Percentiles rank a stretch among this genome's conserved stretches.
These are phyloP conservation scores for Elysia crispata DNA, from an alignment of 2,888 invertebrate genomes.

Conservation along the genomic window DNA sequence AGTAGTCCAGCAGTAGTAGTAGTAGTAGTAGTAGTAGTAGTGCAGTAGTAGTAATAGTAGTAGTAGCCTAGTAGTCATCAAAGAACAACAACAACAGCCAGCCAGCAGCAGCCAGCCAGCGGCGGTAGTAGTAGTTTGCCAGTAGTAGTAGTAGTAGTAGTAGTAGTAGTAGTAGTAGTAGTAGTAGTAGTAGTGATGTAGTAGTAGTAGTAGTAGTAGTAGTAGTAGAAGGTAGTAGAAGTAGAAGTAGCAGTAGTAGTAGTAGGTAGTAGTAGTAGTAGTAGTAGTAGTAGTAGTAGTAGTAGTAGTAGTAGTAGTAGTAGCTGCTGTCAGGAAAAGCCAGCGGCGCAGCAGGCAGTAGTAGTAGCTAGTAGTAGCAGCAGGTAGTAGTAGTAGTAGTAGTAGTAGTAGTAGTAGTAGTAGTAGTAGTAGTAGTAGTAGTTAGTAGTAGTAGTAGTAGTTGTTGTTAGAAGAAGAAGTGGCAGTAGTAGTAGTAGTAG, in stretches of 20 bases:
- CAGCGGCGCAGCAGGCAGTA: no score
- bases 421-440: slow-evolving; percentile 16
- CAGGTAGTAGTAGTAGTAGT: not conserved
- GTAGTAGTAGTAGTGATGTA: not conserved
- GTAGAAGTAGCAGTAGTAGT: no score
- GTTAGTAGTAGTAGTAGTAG: not conserved
- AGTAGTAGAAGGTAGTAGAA: no score
- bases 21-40: not conserved
- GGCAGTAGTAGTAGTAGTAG: not conserved
- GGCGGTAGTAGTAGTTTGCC: not conserved
- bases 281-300: not conserved
- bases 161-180: slow-evolving; percentile 19
- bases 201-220: no score
- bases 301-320: no score
- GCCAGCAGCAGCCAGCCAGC: not conserved
- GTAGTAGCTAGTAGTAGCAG: slow-evolving; percentile 14
- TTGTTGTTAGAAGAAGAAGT: not conserved
- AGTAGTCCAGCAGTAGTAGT: not conserved
- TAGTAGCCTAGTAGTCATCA: not conserved
- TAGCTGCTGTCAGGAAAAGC: not conserved
- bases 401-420: slow-evolving; percentile 19
- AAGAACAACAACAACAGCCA: not conserved
- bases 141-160: slow-evolving; percentile 5
- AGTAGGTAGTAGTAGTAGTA: no score
- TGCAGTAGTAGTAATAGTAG: not conserved